These are phyloP conservation scores for Aplysina aerophoba DNA, from an alignment of 37 sponge, comb jelly and placozoan species.

Conservation along the genomic window DNA sequence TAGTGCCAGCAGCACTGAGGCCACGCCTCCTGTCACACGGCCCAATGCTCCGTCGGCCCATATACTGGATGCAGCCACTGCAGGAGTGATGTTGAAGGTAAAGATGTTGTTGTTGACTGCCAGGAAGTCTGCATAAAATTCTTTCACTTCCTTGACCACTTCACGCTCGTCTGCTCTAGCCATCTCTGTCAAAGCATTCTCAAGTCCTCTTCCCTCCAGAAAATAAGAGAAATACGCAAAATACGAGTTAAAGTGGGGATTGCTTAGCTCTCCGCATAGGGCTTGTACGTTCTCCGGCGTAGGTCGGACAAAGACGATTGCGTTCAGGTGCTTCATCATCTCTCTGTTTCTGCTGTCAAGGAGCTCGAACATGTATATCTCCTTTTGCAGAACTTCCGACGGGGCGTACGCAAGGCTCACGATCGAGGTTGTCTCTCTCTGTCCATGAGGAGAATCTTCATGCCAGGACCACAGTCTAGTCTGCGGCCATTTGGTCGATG, in stretches of 20 bases:
- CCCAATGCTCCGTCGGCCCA: conserved; percentile 64
- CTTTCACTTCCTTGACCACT: conserved; percentile 91
- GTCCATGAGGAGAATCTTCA: conserved; percentile 97
- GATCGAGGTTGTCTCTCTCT: conserved; percentile 79
- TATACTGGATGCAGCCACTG: conserved; percentile 17
- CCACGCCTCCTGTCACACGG: conserved; percentile 68
- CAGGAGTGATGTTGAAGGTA: conserved; percentile 65
- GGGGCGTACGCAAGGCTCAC: conserved; percentile 95
- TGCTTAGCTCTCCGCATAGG: conserved; percentile 74
- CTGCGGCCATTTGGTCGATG: conserved; percentile 88
- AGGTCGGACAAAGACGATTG: conserved; percentile 94
- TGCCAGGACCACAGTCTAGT: conserved; percentile 93
- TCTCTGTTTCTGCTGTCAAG: conserved; percentile 75
- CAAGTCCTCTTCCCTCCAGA: not conserved
- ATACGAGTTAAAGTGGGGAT: conserved; percentile 88
- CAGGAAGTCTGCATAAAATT: conserved; percentile 84
- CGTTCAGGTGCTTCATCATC: conserved; percentile 95
- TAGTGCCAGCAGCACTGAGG: conserved; percentile 83
- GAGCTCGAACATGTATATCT: conserved; percentile 94
- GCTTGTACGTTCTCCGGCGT: conserved; percentile 84
- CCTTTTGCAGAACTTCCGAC: conserved; percentile 96
- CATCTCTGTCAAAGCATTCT: conserved; percentile 31
- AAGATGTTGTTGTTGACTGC: conserved; percentile 84
- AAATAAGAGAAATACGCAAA: conserved; percentile 64
- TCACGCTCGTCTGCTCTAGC: conserved; percentile 96